Base-by-base conservation (phyloP, 1,140 invertebrate genomes). In the Solenopsis invicta region DNA sequence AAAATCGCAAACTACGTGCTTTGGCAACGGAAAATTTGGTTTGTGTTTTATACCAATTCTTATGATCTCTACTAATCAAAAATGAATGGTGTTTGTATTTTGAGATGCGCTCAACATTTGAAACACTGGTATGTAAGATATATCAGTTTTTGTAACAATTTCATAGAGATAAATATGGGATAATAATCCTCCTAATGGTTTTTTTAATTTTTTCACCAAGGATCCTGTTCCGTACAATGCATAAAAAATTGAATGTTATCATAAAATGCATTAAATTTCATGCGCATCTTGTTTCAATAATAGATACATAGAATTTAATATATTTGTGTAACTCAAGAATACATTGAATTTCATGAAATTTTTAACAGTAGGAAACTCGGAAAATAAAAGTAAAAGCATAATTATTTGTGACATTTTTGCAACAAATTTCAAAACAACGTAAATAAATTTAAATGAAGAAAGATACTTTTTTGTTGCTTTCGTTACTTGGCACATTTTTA, bases 21-120 rank as follows among this genome's bases (percentile, higher is more conserved):
- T 54, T 8, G 69, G 69, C 24, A 52, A 72, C n/a, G 69, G 50
- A 16, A 72, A 72, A 72, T 54, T 54, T 54, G 69, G 0, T 72
- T 72, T 72, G 13, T 72, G 69, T 72, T 72, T 52, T 16, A 54
- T 72, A 24, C 69, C 69, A 54, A 61, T 52, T 72, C 48, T 16
- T 72, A 72, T 72, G 21, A 72, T 72, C 29, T 52, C 69, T 54
- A 29, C 2, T 16, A 72, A 34, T 13, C 48, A 71, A 54, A 72
- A n/a, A n/a, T n/a, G n/a, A 29, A 75, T 75, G 2, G 52, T 29
- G n/a, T 76, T 76, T 13, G 48, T 52, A 76, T 76, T 76, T 76
- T 72, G 69, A 29, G 48, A 72, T 52, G 21, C 69, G 21, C 69
- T 72, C 16, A 52, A 56, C 50, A 74, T 37, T 54, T 74, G 29